Evolutionary conservation across 2,113 vertebrate genomes (phyloP).

Genomic region (Saccopteryx leptura): DNA sequence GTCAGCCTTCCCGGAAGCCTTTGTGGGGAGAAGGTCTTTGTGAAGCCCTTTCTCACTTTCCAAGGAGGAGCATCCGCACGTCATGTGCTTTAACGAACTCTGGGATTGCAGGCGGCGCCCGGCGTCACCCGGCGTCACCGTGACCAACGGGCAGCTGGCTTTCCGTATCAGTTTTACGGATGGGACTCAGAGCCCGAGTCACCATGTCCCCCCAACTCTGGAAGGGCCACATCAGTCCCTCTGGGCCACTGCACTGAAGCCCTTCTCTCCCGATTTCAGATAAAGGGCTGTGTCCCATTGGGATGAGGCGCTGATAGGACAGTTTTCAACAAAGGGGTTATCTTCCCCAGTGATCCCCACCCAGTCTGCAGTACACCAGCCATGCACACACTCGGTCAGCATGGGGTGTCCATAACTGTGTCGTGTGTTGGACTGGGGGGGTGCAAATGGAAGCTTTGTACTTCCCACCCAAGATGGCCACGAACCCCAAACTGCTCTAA

Average conservation of each 20-base stretch:
- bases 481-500: background rate
- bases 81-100: background rate
- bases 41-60: background rate
- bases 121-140: fast-evolving
- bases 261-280: background rate
- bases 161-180: no score
- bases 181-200: no score
- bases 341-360: background rate
- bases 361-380: background rate
- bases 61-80: no score
- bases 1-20: background rate
- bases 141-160: background rate
- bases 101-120: background rate
- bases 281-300: fast-evolving
- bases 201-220: fast-evolving
- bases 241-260: fast-evolving
- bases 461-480: background rate
- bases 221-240: fast-evolving
- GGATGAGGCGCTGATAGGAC: no score
- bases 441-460: background rate
- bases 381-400: fast-evolving
- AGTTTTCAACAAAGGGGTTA: background rate
- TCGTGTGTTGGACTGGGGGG: fast-evolving
- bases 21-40: background rate
- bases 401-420: background rate